Evolutionary conservation across 2,113 vertebrate species (phyloP).

Genomic region (Narcine bancroftii): DNA sequence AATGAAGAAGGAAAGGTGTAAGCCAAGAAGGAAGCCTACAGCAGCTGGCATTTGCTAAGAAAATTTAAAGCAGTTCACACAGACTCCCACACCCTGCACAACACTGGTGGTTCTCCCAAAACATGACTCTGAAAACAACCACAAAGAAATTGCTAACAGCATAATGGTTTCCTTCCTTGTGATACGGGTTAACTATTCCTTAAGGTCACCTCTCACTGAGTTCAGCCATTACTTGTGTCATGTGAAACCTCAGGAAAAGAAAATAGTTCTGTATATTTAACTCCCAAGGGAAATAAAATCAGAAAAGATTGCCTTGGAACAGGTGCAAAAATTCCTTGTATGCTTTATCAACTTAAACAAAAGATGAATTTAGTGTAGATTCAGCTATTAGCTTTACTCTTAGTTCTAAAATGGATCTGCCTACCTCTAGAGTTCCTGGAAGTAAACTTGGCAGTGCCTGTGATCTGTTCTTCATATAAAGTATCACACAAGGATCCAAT

Average conservation of each 20-base stretch:
- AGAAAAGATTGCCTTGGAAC: not conserved
- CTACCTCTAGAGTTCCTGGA: not conserved
- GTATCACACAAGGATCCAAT: not conserved
- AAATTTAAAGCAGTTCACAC: not conserved
- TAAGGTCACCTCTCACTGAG: not conserved
- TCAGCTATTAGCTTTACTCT: not conserved
- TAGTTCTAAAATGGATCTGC: not conserved
- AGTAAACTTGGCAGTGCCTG: not conserved
- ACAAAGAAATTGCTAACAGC: not conserved
- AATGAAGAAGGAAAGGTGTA: not conserved
- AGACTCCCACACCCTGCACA: not conserved
- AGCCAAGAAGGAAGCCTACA: not conserved
- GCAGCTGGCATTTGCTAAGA: not conserved
- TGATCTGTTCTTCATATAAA: not conserved
- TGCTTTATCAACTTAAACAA: not conserved
- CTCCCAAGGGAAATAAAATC: not conserved
- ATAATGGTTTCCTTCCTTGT: not conserved
- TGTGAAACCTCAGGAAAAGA: not conserved
- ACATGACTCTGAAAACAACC: not conserved
- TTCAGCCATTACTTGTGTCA: not conserved
- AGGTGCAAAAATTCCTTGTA: not conserved
- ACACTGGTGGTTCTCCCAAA: not conserved
- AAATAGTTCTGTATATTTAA: not conserved
- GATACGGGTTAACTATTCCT: not conserved
- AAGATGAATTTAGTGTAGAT: not conserved